Conservation (phyloP, 2,888 invertebrate genomes). For the Cephus nigrinus region DNA sequence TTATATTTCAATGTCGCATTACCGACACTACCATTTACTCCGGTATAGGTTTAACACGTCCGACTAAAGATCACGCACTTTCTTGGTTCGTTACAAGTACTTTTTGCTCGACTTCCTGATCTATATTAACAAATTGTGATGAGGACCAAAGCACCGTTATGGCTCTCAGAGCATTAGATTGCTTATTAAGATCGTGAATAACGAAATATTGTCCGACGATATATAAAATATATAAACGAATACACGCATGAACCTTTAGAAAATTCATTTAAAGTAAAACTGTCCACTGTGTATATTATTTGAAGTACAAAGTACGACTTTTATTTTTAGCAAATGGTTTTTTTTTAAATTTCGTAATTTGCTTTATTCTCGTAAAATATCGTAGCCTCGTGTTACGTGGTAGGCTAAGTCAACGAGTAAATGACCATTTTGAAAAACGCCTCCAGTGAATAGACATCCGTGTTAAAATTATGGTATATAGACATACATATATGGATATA, state of each 20-base stretch:
- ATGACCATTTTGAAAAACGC: no score
- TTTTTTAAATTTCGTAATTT: background rate
- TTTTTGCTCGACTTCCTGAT: background rate
- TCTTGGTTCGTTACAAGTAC: background rate
- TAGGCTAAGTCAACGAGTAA: no score
- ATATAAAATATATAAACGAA: background rate
- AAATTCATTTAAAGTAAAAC: background rate
- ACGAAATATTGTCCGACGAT: background rate
- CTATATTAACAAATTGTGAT: background rate
- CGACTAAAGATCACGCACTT: background rate
- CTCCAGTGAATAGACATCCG: no score
- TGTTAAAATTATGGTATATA: no score
- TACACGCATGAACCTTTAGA: background rate
- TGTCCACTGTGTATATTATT: background rate
- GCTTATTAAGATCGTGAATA: background rate
- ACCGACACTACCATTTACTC: conserved; percentile 4
- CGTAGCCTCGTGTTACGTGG: background rate
- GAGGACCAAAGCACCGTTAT: background rate
- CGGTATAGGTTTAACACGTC: background rate
- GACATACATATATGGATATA: no score
- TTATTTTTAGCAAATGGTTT: background rate
- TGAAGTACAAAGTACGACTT: background rate
- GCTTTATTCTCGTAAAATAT: background rate
- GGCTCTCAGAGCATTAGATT: background rate
- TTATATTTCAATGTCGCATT: conserved; percentile 15